These are phyloP conservation scores for Lasioglossum oenotherae DNA, from an alignment of 2,888 invertebrate genomes.

Conservation along the genomic window DNA sequence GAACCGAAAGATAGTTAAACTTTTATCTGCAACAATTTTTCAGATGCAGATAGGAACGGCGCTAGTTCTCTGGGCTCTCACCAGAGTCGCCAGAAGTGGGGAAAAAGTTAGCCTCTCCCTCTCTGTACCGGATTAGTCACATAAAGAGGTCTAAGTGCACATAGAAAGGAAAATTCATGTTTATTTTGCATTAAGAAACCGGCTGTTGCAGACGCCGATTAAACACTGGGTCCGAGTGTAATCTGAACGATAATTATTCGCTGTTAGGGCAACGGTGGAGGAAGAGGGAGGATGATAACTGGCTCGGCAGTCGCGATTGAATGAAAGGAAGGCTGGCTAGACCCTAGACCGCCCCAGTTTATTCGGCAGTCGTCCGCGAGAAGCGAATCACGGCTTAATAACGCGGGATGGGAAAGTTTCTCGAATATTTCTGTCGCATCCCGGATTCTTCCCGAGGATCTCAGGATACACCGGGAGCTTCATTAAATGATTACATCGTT, in stretches of 20 bases:
- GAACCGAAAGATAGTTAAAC: constrained; percentile 9
- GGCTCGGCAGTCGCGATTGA: constrained; percentile 4
- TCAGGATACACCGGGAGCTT: constrained; percentile 50
- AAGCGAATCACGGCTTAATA: constrained; percentile 50
- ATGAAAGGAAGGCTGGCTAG: background rate
- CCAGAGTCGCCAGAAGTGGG: no score
- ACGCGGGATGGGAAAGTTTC: constrained; percentile 24
- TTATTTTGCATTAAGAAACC: constrained; percentile 11
- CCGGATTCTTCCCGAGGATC: constrained; percentile 31
- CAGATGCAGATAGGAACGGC: background rate
- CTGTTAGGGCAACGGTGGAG: background rate
- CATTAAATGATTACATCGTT: constrained; percentile 69
- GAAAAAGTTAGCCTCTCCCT: no score
- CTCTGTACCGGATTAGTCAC: no score
- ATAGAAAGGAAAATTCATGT: background rate
- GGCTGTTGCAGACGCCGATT: background rate
- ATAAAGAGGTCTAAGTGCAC: background rate
- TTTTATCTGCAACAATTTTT: constrained; percentile 5
- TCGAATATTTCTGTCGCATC: constrained; percentile 42
- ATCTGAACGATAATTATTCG: constrained; percentile 31
- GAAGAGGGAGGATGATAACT: background rate
- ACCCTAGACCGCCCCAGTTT: constrained; percentile 30
- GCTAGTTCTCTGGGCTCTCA: background rate
- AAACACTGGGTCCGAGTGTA: background rate
- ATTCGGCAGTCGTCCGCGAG: constrained; percentile 31